Base-by-base conservation (phyloP, 92 coral and sea anemone species). In the Phenganax subtilis region DNA sequence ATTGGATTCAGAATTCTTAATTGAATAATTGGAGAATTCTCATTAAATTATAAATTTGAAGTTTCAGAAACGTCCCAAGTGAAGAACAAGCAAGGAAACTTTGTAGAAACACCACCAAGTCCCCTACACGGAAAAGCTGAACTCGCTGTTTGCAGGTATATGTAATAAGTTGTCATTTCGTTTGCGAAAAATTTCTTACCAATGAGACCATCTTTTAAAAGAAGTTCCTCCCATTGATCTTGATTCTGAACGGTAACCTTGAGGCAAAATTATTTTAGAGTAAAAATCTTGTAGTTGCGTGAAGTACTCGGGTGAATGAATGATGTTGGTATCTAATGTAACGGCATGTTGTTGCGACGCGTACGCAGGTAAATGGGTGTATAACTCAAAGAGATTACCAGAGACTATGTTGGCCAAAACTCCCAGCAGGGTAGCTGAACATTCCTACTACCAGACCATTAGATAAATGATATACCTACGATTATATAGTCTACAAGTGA, bases 201-300 rank as follows among this genome's bases (percentile, higher is more conserved):
- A 83, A 94, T 90, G 57, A 92, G 75, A 52, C 98, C 98, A 66
- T 94, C 97, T 81, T 90, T 94, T 76, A 87, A 54, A 74, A 94
- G 71, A 14, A 94, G 81, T 12, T 94, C 98, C 10, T 94, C 97
- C 98, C 98, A 94, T 66, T 92, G 97, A 30, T 86, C 92, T 84
- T 94, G 98, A 72, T 73, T 92, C 85, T 89, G 91, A 27, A 94
- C 90, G 80, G 91, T 97, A 56, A 85, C 84, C 98, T 82, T 75
- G 12, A 44, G 58, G 77, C 55, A 75, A 12, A 76, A 62, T 6
- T 54, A 62, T 6, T 54, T 54, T 53, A 80, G 14, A 61, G 29
- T 54, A 73, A 82, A 68, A 28, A 55, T 75, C 25, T 16, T 5
- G 5, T 37, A 1, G 47, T 37, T 37, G 47, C 2, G 47, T 37